Percentiles rank a stretch among this genome's conserved stretches.
Conservation (phyloP, 1,140 invertebrate genomes). For the Cydia pomonella region DNA sequence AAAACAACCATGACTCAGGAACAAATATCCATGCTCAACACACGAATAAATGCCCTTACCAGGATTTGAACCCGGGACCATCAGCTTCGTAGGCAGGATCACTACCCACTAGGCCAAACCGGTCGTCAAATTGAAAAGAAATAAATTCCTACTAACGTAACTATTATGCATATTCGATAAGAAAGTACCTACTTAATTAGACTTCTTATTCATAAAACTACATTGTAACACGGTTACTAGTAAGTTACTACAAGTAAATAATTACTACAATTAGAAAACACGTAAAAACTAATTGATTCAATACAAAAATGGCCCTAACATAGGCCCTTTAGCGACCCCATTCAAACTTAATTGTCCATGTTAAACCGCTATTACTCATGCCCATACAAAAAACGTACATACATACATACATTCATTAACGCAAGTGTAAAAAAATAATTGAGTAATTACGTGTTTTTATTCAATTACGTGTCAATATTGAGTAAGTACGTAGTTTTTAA, state of each 20-base stretch:
- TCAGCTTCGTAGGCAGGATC: too few species aligned
- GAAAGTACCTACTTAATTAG: too few species aligned
- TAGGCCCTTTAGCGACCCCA: neutral
- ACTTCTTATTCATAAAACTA: neutral
- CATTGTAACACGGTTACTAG: neutral
- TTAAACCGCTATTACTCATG: neutral
- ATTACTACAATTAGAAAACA: neutral
- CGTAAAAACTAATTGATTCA: neutral
- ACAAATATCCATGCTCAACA: too few species aligned
- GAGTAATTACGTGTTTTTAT: constrained; percentile 9
- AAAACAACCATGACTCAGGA: too few species aligned
- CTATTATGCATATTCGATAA: too few species aligned
- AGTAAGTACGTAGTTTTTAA: neutral
- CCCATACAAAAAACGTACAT: constrained; percentile 8
- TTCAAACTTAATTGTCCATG: neutral
- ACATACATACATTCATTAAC: neutral
- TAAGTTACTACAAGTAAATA: neutral
- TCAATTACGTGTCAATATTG: constrained; percentile 5
- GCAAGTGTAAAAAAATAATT: neutral
- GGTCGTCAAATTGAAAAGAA: too few species aligned
- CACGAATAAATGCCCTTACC: too few species aligned
- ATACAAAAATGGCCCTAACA: neutral
- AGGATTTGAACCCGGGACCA: too few species aligned
- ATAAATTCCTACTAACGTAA: too few species aligned
- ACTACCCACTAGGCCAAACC: too few species aligned